Percentiles rank a stretch among this genome's conserved stretches.
Conservation (phyloP, 2,113 vertebrate species). For the Trogon surrucura region DNA sequence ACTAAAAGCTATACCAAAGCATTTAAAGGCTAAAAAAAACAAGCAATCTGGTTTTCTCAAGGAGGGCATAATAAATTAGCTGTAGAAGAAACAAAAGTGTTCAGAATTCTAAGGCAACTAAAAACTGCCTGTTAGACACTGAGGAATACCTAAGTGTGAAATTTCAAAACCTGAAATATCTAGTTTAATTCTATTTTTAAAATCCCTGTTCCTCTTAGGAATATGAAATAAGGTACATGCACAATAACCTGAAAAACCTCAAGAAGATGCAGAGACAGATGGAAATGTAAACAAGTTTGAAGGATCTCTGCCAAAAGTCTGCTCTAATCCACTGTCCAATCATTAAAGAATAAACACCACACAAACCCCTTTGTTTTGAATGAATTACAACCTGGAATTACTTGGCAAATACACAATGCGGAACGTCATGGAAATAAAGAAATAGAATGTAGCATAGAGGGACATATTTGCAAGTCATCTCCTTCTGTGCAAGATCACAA, state of each 20-base stretch:
- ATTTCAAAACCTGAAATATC: conserved; percentile 54
- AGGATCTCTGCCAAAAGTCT: conserved; percentile 64
- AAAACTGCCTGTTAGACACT: conserved; percentile 56
- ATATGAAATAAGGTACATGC: background rate
- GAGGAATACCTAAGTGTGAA: conserved; percentile 63
- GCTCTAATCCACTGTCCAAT: conserved; percentile 62
- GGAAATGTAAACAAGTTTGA: conserved; percentile 69
- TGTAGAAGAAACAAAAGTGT: conserved; percentile 71
- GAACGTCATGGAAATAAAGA: conserved; percentile 16
- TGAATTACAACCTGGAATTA: conserved; percentile 65
- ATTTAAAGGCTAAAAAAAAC: conserved; percentile 72
- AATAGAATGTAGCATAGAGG: background rate
- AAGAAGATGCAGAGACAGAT: conserved; percentile 65
- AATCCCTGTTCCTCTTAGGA: background rate
- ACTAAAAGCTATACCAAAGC: conserved; percentile 63
- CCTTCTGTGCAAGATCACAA: conserved; percentile 44
- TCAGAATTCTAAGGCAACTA: conserved; percentile 67
- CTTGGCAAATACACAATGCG: conserved; percentile 53
- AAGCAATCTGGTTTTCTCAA: conserved; percentile 71
- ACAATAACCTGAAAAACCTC: conserved; percentile 46
- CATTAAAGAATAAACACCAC: conserved; percentile 63
- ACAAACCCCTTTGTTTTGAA: conserved; percentile 56
- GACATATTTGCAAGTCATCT: conserved; percentile 60
- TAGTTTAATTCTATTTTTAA: conserved; percentile 44
- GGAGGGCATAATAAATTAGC: conserved; percentile 75